These are phyloP conservation scores for Nautilus pompilius DNA, from an alignment of 1,140 invertebrate genomes.

Conservation along the genomic window DNA sequence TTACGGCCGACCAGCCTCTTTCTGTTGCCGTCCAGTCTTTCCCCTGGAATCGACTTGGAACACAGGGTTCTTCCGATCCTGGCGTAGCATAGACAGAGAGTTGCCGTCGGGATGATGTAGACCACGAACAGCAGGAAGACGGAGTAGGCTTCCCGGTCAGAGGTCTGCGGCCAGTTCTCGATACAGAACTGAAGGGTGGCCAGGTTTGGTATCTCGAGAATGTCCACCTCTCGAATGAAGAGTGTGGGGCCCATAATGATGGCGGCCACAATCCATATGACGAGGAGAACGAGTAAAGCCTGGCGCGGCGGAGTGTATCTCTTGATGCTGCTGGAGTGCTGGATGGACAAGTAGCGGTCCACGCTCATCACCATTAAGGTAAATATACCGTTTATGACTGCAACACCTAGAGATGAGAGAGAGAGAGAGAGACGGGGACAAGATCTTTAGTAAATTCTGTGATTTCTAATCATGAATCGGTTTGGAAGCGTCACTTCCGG, in stretches of 20 bases:
- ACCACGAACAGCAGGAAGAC: constrained; percentile 58
- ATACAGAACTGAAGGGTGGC: constrained; percentile 58
- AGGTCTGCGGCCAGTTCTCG: constrained; percentile 56
- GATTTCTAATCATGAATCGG: not conserved
- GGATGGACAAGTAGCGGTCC: constrained; percentile 74
- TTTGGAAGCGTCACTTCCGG: no score
- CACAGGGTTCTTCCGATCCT: constrained; percentile 58
- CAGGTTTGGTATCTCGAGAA: constrained; percentile 16
- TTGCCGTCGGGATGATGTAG: constrained; percentile 57
- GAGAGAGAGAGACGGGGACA: constrained; percentile 4
- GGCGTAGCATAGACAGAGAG: constrained; percentile 58
- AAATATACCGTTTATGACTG: constrained; percentile 73
- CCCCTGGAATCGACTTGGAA: constrained; percentile 55
- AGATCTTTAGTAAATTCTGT: not conserved
- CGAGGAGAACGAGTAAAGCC: constrained; percentile 61
- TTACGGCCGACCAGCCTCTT: constrained; percentile 75
- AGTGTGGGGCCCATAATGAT: constrained; percentile 68
- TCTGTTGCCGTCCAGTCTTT: constrained; percentile 62
- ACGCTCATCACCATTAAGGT: constrained; percentile 78
- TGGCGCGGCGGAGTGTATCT: constrained; percentile 62
- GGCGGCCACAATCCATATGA: constrained; percentile 66
- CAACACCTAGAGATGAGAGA: constrained; percentile 61
- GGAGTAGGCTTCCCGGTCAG: constrained; percentile 56
- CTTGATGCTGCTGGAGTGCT: constrained; percentile 62
- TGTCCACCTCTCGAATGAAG: constrained; percentile 55